Evolutionary conservation across 2,797 vertebrate genomes (phyloP).

Genomic region (Pseudochirops corinnae): DNA sequence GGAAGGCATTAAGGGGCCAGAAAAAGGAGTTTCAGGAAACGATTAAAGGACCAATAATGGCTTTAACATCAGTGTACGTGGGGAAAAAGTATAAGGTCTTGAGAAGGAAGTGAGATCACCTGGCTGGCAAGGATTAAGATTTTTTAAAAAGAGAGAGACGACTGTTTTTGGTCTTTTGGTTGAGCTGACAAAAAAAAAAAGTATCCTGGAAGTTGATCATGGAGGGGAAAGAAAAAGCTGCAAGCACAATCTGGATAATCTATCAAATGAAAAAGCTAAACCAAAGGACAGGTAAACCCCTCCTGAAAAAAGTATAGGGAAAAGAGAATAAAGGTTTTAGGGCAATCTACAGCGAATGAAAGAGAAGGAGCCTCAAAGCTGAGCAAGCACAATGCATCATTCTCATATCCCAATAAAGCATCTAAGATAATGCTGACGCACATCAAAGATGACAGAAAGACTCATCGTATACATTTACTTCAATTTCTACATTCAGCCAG

Average conservation of each 20-base stretch:
- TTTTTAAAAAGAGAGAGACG: constrained; percentile 32
- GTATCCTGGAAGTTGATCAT: background rate
- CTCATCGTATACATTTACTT: background rate
- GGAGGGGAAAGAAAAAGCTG: background rate
- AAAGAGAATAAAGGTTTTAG: background rate
- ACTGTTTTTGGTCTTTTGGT: background rate
- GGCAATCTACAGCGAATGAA: background rate
- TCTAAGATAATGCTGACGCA: background rate
- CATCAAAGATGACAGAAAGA: background rate
- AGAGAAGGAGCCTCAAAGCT: background rate
- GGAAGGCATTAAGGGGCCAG: constrained; percentile 26
- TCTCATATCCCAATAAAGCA: constrained; percentile 9
- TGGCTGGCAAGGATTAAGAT: background rate
- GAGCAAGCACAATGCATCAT: background rate
- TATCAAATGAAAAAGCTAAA: constrained; percentile 9
- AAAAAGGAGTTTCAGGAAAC: constrained; percentile 43
- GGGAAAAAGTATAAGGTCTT: background rate
- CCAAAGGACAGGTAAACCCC: background rate
- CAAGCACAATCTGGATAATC: background rate
- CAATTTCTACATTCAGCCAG: background rate
- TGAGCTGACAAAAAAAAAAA: constrained; percentile 21
- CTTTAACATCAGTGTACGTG: constrained; percentile 44
- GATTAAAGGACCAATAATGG: constrained; percentile 49
- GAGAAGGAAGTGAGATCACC: background rate
- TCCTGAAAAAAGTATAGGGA: background rate